Base-by-base conservation (phyloP, 2,888 invertebrate species). In the Stenotaenia linearis region DNA sequence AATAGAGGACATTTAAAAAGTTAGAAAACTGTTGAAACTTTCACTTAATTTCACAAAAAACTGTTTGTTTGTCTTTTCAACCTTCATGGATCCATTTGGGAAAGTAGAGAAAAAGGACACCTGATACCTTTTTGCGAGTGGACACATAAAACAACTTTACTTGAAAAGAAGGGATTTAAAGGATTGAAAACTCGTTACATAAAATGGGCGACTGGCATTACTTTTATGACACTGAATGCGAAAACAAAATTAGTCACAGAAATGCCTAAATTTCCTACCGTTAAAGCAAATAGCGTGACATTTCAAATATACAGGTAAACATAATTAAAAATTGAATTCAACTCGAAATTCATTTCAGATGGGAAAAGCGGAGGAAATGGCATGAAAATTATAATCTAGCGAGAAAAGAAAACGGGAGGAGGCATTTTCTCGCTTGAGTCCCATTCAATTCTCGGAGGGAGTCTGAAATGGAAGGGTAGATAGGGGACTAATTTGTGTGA, bases 401-500 rank as follows among this genome's bases (percentile, higher is more conserved):
- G 28, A 25, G 69, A 69, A 69, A 28, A 69, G 25, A 25, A 23
- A 69, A 69, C 69, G 69, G 28, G 69, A 50, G 28, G 69, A 69
- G 69, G 69, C 69, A 69, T 69, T 69, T 69, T 69, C 69, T 25
- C 69, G 69, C 69, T 69, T 28, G 69, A 69, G 69, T 69, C 69
- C 69, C 69, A 69, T 69, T 69, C 69, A 69, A 69, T 69, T 69
- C 69, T 69, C 69, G 6, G 69, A 28, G 69, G 69, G 69, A 69
- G 28, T 28, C 69, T 69, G 69, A 69, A 69, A 69, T 69, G 69
- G 69, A 69, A 69, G 69, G 69, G 69, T 69, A 69, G 25, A 69
- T 69, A 69, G 69, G 69, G 69, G 69, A 69, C 69, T 69, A 69
- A 69, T 69, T 69, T 69, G 69, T 69, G 69, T 69, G 69, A 69